These are phyloP conservation scores for Plebejus anna DNA, from an alignment of 2,888 invertebrate species.

Conservation along the genomic window DNA sequence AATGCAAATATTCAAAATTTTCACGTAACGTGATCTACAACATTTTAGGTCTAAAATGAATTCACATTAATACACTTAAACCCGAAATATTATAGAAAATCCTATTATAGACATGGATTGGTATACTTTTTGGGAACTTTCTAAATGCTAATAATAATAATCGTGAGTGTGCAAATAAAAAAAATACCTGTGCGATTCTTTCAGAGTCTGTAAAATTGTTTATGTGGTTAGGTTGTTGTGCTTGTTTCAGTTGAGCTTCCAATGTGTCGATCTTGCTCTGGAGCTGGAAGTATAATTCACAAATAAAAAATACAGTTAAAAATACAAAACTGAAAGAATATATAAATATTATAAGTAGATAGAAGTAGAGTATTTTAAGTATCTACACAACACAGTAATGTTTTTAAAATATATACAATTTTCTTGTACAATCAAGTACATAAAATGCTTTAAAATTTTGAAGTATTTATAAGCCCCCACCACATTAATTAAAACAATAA, in stretches of 20 bases:
- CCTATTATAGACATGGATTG: too few relatives aligned
- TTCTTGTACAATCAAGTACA: background rate
- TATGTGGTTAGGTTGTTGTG: conserved; percentile 53
- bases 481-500: conserved; percentile 30
- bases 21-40: too few relatives aligned
- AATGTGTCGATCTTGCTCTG: conserved; percentile 75
- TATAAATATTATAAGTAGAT: background rate
- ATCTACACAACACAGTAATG: too few relatives aligned
- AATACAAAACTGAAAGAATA: background rate
- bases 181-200: conserved; percentile 58
- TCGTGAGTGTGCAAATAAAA: too few relatives aligned
- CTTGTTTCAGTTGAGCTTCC: conserved; percentile 65
- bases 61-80: too few relatives aligned
- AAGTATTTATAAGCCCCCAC: conserved; percentile 16
- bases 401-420: background rate
- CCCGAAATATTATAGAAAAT: too few relatives aligned
- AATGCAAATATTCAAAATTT: too few relatives aligned
- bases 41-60: too few relatives aligned
- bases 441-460: background rate
- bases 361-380: background rate
- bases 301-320: background rate
- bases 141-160: too few relatives aligned
- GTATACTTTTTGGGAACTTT: too few relatives aligned
- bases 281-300: conserved; percentile 42
- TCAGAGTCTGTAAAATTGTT: conserved; percentile 66